Evolutionary conservation across 2,888 invertebrate species (phyloP), one percentile per base, ranked within the genome.

Genomic region (Lottia gigantea): DNA sequence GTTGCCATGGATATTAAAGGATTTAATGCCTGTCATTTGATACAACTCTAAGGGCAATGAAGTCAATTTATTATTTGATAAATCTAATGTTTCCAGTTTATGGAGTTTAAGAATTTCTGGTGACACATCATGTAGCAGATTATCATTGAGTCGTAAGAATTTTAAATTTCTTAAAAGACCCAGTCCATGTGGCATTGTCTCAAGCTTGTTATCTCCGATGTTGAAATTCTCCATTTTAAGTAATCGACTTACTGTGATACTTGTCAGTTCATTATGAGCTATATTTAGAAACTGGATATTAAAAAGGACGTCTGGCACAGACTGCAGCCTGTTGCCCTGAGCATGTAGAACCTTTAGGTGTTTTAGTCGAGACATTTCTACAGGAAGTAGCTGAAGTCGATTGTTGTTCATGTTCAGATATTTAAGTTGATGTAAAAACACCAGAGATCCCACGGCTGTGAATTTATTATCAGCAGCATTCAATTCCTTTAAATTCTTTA

Each of bases 1-100:
- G 73, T 87, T 87, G 7, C 86, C 87, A 49, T 78, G 77, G 40
- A 87, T 74, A 70, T 85, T 85, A 72, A 88, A 84, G 49, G 75
- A 83, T 66, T 87, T 83, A 11, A 88, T 80, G 16, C 81, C 78
- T 7, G 75, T 78, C 69, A 88, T 75, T 61, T 85, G 80, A 62
- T 85, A 78, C n/a, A 87, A 74, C 1, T 81, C 78, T 11, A 82
- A 79, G 0, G 88, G 88, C 46, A 88, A 74, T 26, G 75, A 75
- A 3, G 79, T 77, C 11, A 88, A 74, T 23, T 77, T 71, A 73
- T 88, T 88, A 70, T 86, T 77, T 2, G 84, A 81, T 8, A 88
- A 72, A 68, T 88, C 87, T 45, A 88, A 75, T 2, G 78, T 79
- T 16, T 80, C 76, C 11, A 88, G 79, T 15, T 77, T 76, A 47